These are phyloP conservation scores for Venturia canescens DNA, from an alignment of 1,140 invertebrate species.

Conservation along the genomic window DNA sequence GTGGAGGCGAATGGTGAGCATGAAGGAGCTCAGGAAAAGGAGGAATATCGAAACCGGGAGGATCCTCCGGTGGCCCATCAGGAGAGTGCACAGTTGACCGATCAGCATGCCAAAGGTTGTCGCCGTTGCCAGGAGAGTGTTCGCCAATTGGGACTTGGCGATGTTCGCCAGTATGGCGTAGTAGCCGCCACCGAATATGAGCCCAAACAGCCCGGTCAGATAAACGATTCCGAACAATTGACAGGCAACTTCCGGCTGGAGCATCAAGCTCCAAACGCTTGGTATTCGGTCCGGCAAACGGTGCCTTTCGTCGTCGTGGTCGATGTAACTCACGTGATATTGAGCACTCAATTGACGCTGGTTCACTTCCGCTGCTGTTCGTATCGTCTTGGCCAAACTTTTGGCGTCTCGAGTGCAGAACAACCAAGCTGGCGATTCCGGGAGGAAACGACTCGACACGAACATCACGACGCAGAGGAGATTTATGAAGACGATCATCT, in stretches of 20 bases:
- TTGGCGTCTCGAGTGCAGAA: conserved; percentile 45
- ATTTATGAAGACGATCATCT: conserved; percentile 50
- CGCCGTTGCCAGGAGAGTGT: conserved; percentile 41
- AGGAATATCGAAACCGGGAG: conserved; percentile 49
- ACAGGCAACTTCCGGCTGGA: conserved; percentile 44
- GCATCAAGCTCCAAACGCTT: conserved; percentile 43
- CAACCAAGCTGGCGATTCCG: conserved; percentile 53
- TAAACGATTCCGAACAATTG: conserved; percentile 51
- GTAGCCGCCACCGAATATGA: conserved; percentile 51
- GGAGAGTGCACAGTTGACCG: conserved; percentile 49
- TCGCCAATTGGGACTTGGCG: conserved; percentile 48
- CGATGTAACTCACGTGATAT: conserved; percentile 43
- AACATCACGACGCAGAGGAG: conserved; percentile 39
- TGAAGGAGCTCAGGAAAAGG: conserved; percentile 48
- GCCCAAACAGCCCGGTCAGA: conserved; percentile 47
- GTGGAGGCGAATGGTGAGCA: conserved; percentile 47
- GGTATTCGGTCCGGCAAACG: conserved; percentile 37
- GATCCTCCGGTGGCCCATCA: conserved; percentile 53
- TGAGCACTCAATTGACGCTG: neutral
- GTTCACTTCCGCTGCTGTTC: conserved; percentile 45
- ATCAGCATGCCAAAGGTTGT: conserved; percentile 46
- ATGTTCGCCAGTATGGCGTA: conserved; percentile 45
- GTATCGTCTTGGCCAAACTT: conserved; percentile 32
- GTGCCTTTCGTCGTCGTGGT: conserved; percentile 36
- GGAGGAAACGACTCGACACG: conserved; percentile 43